Evolutionary conservation across 1,140 invertebrate genomes (phyloP).

Genomic region (Hormaphis cornu): DNA sequence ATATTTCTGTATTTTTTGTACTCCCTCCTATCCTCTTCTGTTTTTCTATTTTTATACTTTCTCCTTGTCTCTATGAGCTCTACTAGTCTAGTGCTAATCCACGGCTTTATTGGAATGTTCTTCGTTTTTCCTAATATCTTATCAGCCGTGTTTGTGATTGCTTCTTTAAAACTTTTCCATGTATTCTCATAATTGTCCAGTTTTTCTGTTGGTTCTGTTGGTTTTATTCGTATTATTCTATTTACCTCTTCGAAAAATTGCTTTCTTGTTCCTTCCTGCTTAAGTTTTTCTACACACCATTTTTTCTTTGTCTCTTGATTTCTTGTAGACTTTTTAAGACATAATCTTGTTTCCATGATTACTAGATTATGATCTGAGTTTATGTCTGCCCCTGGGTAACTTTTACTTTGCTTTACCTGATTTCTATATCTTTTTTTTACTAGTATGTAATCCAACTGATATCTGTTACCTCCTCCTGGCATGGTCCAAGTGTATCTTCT

Average conservation of each 20-base stretch:
- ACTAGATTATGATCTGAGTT: conserved; percentile 5
- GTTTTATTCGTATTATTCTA: conserved; percentile 15
- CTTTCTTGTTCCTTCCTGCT: background rate
- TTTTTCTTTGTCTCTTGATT: conserved; percentile 24
- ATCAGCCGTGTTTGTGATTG: background rate
- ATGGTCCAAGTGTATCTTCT: conserved; percentile 10
- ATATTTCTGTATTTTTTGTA: background rate
- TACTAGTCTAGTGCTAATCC: background rate
- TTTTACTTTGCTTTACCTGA: conserved; percentile 14
- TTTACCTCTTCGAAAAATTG: conserved; percentile 30
- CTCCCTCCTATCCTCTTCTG: background rate
- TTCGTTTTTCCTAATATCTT: background rate
- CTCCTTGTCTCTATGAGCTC: background rate
- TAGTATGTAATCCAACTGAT: background rate
- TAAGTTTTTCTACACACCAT: background rate
- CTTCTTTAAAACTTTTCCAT: background rate
- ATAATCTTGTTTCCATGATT: background rate
- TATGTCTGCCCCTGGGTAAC: conserved; percentile 14
- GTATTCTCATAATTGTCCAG: background rate
- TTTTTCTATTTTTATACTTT: background rate
- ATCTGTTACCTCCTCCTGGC: background rate
- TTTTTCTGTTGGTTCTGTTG: background rate
- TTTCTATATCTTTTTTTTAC: conserved; percentile 24
- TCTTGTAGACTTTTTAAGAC: background rate
- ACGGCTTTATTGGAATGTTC: background rate